phyloP scores from a whole-genome alignment of 2,113 vertebrate genomes.

The Struthidea cinerea region DNA sequence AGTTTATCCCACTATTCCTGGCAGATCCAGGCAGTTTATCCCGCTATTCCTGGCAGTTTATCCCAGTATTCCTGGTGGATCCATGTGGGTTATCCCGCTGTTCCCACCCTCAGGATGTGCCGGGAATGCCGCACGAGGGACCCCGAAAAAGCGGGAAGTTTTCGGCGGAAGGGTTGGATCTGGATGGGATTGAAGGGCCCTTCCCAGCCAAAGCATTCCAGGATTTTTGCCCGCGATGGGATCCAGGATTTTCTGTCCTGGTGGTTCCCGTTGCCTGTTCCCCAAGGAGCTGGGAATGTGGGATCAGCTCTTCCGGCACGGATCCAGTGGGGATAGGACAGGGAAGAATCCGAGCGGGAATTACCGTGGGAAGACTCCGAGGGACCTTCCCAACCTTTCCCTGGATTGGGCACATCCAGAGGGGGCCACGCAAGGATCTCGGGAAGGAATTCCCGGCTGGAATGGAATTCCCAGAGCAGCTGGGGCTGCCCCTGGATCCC shows the following conservation, averaged over 20 bases:
- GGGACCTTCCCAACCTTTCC: not conserved
- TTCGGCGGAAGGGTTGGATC: not conserved
- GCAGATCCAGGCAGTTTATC: not conserved
- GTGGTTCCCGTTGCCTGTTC: not conserved
- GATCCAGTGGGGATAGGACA: not conserved
- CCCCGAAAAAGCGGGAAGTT: accelerated
- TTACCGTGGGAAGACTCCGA: accelerated
- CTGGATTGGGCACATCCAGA: accelerated
- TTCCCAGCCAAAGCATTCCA: not conserved
- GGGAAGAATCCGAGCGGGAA: not conserved
- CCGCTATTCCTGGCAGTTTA: not conserved
- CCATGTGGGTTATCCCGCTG: not conserved
- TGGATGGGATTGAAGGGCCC: not conserved
- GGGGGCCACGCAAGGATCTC: not conserved
- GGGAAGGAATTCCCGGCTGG: not conserved
- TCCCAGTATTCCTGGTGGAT: not conserved
- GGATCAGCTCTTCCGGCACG: not conserved
- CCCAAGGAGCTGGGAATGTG: not conserved
- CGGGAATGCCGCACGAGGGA: accelerated
- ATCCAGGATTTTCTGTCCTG: not conserved
- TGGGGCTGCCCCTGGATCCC: not conserved
- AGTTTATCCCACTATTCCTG: not conserved
- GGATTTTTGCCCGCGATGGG: not conserved
- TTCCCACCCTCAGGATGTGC: not conserved
- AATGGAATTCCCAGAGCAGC: not conserved